These are phyloP conservation scores for Sitta carolinensis DNA, from an alignment of 2,797 vertebrate species.

Conservation along the genomic window DNA sequence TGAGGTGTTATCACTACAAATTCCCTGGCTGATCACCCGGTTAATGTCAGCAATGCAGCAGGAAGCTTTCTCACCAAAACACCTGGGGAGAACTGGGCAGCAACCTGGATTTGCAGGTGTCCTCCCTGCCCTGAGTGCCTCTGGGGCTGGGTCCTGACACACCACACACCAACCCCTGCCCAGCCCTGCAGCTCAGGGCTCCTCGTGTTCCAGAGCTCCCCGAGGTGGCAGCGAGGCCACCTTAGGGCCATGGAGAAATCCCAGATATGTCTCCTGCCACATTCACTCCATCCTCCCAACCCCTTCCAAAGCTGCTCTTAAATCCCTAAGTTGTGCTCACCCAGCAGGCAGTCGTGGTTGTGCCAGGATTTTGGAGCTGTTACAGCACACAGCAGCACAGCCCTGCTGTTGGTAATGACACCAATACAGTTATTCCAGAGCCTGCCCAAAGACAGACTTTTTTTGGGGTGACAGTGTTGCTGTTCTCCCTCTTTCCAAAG, in stretches of 20 bases:
- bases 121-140: background rate
- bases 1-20: accelerated
- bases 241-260: background rate
- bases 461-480: no score
- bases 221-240: accelerated
- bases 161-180: background rate
- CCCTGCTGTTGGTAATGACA: background rate
- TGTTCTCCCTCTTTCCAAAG: background rate
- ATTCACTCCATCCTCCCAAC: background rate
- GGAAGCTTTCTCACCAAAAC: background rate
- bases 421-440: background rate
- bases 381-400: background rate
- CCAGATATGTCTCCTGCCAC: accelerated
- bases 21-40: background rate
- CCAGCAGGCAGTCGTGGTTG: background rate
- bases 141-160: background rate
- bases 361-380: background rate
- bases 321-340: background rate
- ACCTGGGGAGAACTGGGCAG: background rate
- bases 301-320: background rate
- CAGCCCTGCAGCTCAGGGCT: background rate
- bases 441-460: background rate
- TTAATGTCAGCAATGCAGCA: background rate
- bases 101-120: background rate
- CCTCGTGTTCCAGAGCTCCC: background rate